Percentiles rank a stretch among this genome's conserved stretches.
These are phyloP conservation scores for Cottoperca gobio DNA, from an alignment of 2,797 vertebrate genomes.

Conservation along the genomic window DNA sequence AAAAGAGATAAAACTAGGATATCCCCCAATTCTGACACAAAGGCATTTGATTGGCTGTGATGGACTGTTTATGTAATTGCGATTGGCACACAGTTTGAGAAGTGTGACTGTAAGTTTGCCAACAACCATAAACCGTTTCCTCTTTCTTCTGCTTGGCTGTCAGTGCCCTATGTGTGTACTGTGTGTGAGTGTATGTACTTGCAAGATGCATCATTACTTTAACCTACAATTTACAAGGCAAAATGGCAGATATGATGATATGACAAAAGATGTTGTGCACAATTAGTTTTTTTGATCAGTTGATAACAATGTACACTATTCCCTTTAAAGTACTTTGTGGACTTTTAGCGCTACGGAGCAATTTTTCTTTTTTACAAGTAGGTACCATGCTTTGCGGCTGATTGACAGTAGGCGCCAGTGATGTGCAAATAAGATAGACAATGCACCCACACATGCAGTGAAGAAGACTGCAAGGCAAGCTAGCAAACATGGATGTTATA, in stretches of 20 bases:
- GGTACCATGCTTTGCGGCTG: neutral
- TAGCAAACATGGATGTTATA: neutral
- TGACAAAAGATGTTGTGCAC: neutral
- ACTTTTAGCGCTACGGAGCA: neutral
- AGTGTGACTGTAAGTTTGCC: constrained; percentile 41
- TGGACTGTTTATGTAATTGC: constrained; percentile 52
- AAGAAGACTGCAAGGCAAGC: neutral
- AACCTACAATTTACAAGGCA: neutral
- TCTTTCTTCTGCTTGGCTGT: constrained; percentile 27
- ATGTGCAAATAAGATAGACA: neutral
- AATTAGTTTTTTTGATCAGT: neutral
- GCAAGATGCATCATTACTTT: neutral
- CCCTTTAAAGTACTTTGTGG: neutral
- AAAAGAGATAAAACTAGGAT: constrained; percentile 49
- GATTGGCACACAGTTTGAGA: constrained; percentile 44
- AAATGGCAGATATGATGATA: neutral
- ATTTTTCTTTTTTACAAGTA: neutral
- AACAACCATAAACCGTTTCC: constrained; percentile 49
- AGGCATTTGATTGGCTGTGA: constrained; percentile 51
- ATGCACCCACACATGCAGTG: neutral
- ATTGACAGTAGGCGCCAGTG: neutral
- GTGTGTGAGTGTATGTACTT: neutral
- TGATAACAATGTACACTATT: neutral
- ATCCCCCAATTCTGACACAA: constrained; percentile 31
- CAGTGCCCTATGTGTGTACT: neutral